These are phyloP conservation scores for Clostera curtula DNA, from an alignment of 2,888 invertebrate genomes.

Conservation along the genomic window DNA sequence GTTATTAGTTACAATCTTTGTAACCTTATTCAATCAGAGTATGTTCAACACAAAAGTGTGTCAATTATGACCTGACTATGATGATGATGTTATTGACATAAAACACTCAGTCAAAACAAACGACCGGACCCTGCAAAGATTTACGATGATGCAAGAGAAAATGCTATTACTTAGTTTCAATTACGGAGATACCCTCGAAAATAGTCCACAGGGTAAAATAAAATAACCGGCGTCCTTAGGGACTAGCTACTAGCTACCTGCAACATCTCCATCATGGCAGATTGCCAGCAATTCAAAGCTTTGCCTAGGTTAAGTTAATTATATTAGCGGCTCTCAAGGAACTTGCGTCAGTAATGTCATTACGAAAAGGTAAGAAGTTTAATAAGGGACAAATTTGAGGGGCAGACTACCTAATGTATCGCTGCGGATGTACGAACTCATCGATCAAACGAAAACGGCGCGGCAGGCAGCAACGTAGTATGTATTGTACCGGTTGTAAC, in stretches of 20 bases:
- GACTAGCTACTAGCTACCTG: conserved; percentile 19
- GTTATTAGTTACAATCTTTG: too few species aligned
- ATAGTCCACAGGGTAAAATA: conserved; percentile 31
- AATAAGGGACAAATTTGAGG: conserved; percentile 32
- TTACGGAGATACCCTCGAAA: conserved; percentile 35
- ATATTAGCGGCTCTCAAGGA: conserved; percentile 41
- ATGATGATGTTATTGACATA: too few species aligned
- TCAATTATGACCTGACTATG: too few species aligned
- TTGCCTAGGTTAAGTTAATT: conserved; percentile 44
- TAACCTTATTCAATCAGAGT: too few species aligned
- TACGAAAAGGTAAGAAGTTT: conserved; percentile 41
- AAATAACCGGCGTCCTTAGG: conserved; percentile 18
- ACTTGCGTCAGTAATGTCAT: conserved; percentile 46
- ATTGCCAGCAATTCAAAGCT: conserved; percentile 42
- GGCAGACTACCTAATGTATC: conserved; percentile 36
- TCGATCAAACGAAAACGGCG: conserved; percentile 51
- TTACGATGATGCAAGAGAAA: conserved; percentile 45
- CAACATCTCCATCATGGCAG: conserved; percentile 32
- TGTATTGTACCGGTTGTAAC: too few species aligned
- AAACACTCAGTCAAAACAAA: conserved; percentile 36
- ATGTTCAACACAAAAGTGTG: too few species aligned
- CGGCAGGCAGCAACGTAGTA: conserved; percentile 20
- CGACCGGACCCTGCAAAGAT: conserved; percentile 42
- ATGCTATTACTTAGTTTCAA: conserved; percentile 56
- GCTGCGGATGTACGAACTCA: conserved; percentile 46